Conservation (phyloP, 2,888 invertebrate genomes). For the Epistrophe eligans region DNA sequence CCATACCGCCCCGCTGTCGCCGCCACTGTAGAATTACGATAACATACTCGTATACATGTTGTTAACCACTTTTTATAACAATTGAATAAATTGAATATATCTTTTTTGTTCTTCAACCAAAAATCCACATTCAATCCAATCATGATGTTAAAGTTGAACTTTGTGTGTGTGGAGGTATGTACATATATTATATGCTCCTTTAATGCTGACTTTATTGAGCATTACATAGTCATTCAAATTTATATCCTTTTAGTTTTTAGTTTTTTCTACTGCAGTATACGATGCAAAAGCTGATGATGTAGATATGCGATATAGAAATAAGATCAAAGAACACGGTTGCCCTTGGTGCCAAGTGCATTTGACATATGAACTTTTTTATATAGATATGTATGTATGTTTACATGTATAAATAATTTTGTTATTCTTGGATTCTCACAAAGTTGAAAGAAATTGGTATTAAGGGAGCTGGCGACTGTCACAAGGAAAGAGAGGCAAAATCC, state of each 20-base stretch:
- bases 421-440: constrained; percentile 30
- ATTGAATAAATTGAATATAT: constrained; percentile 28
- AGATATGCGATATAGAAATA: constrained; percentile 32
- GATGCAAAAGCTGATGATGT: not conserved
- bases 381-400: not conserved
- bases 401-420: not conserved
- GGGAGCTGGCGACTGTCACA: constrained; percentile 18
- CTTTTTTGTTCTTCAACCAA: constrained; percentile 28
- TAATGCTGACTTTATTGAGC: constrained; percentile 58
- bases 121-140: constrained; percentile 29
- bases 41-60: not conserved
- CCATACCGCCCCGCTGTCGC: too few relatives aligned
- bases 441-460: constrained; percentile 31
- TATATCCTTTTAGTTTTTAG: constrained; percentile 54
- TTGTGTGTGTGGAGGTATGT: not conserved
- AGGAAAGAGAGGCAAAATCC: constrained; percentile 32
- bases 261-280: not conserved
- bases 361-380: constrained; percentile 57
- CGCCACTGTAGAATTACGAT: not conserved
- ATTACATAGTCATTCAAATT: constrained; percentile 68
- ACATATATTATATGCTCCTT: constrained; percentile 1
- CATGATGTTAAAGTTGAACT: constrained; percentile 7
- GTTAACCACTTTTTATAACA: constrained; percentile 24
- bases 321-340: constrained; percentile 36
- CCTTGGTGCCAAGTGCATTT: constrained; percentile 67